Percentiles rank a stretch among this genome's conserved stretches.
Evolutionary conservation across 2,113 vertebrate genomes (phyloP).

Genomic region (Apeltes quadracus): DNA sequence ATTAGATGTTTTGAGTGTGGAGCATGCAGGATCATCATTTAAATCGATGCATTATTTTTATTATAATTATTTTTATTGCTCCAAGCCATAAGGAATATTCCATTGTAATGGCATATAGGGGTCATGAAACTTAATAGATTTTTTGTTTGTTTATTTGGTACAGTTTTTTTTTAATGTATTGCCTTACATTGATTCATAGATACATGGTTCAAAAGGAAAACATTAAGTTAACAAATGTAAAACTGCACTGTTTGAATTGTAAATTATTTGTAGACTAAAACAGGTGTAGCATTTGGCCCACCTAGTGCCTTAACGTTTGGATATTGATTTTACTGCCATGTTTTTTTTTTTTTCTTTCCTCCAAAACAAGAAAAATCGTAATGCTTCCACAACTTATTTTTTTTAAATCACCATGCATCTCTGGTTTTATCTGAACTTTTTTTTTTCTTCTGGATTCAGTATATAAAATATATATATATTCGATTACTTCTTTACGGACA

Average conservation of each 20-base stretch:
- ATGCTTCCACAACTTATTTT: constrained; percentile 75
- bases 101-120: constrained; percentile 89
- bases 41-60: constrained; percentile 95
- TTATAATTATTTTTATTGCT: constrained; percentile 84
- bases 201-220: constrained; percentile 90
- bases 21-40: constrained; percentile 87
- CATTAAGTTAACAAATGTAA: constrained; percentile 98
- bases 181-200: constrained; percentile 89
- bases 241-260: constrained; percentile 99
- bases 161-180: constrained; percentile 91
- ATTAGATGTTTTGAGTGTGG: constrained; percentile 77
- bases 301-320: constrained; percentile 97
- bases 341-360: constrained; percentile 75
- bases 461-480: constrained; percentile 67
- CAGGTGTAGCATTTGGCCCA: constrained; percentile 88
- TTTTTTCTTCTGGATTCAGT: constrained; percentile 65
- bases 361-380: constrained; percentile 77
- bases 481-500: constrained; percentile 82
- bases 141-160: constrained; percentile 85
- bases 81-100: constrained; percentile 92
- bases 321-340: constrained; percentile 93
- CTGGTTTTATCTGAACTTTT: constrained; percentile 80
- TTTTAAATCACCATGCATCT: constrained; percentile 65
- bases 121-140: constrained; percentile 85
- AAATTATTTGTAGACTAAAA: constrained; percentile 99